Conservation (phyloP, 2,888 invertebrate genomes). For the Phalangium opilio region DNA sequence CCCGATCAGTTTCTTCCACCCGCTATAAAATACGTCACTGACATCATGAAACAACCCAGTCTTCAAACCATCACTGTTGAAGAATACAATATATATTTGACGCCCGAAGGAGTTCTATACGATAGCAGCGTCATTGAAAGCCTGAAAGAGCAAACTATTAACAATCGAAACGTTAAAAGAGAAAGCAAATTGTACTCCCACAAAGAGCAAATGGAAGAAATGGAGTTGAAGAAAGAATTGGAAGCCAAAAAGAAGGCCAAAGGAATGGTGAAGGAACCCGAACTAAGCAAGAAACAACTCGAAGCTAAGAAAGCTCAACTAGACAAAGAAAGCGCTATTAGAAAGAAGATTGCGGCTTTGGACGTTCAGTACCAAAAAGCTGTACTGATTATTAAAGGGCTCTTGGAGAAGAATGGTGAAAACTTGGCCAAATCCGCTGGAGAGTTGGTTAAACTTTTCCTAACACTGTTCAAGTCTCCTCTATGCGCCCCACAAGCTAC, state of each 20-base stretch:
- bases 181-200: conserved; percentile 95
- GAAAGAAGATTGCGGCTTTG: conserved; percentile 26
- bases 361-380: conserved; percentile 26
- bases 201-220: conserved; percentile 88
- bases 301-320: conserved; percentile 74
- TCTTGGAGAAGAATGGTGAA: conserved; percentile 35
- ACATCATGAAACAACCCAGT: conserved; percentile 36
- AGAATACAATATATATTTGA: conserved; percentile 63
- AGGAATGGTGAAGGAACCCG: conserved; percentile 42
- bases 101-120: conserved; percentile 76
- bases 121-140: conserved; percentile 63
- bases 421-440: conserved; percentile 41
- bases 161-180: conserved; percentile 56
- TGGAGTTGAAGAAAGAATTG: conserved; percentile 71
- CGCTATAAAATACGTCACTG: conserved; percentile 45
- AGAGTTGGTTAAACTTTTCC: conserved; percentile 41
- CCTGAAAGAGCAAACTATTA: conserved; percentile 29
- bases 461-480: conserved; percentile 54
- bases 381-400: conserved; percentile 27
- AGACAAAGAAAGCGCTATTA: conserved; percentile 64
- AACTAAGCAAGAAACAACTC: conserved; percentile 71
- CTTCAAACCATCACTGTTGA: conserved; percentile 57
- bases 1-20: conserved; percentile 48
- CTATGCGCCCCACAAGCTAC: conserved; percentile 54
- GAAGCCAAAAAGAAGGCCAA: conserved; percentile 58